Base-by-base conservation (phyloP, 2,888 invertebrate genomes). In the Sericinus montela region DNA sequence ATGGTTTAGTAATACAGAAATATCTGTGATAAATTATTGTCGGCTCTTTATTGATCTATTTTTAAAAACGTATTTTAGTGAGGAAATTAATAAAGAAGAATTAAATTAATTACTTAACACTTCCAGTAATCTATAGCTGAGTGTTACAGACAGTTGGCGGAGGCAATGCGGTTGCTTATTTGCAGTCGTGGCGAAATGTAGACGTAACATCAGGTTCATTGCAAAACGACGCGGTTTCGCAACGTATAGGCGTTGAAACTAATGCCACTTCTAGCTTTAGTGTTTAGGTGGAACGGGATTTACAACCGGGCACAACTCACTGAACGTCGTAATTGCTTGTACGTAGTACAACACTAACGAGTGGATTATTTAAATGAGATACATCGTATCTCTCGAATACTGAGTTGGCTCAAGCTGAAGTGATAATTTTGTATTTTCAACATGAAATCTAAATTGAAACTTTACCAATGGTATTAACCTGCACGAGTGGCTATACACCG, bases 381-480 rank as follows among this genome's bases (percentile, higher is more conserved):
- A 11, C 42, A 19, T 42, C 60, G 60, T 59, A 61, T 62, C 61
- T 19, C 25, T 14, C 11, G n/a, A 38, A 23, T 23, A 28, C 39
- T n/a, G 19, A 39, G 28, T 58, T 56, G 57, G 58, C 55, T 57
- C 15, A 15, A 15, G 35, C 11, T 6, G 15, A 35, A 14, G 9
- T 15, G 15, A 8, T 9, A 15, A 19, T 19, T 19, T 19, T 19
- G 19, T 5, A 19, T 5, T 19, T 19, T 19, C 2, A 3, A 19
- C 19, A 19, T 19, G 3, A 19, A 19, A 5, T 19, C 3, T 19
- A 19, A 19, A 3, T 19, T 19, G 5, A 5, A 19, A 19, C 19
- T 19, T 3, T 3, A 19, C 19, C 19, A 5, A 19, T 3, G 19
- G 3, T 19, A 3, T 19, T 19, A 5, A 2, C 5, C 5, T 19